Base-by-base conservation (phyloP, 1,140 invertebrate genomes). In the Galendromus occidentalis region DNA sequence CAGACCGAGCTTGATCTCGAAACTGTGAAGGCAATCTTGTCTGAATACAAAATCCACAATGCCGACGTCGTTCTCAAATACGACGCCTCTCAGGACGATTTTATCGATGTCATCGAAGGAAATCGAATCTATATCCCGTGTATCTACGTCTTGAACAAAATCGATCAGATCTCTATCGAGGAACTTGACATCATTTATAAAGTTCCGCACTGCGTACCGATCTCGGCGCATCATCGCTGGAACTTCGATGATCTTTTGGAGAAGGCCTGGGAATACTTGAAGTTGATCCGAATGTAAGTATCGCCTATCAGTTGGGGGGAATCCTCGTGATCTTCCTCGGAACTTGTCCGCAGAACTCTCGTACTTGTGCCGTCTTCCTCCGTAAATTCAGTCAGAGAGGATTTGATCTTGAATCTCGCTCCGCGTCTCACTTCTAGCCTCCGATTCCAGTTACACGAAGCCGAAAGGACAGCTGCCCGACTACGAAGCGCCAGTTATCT, bases 211-310 rank as follows among this genome's bases (percentile, higher is more conserved):
- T 95, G 91, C 75, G 93, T 99, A 14, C 96, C 96, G 0, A 97
- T 99, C 69, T 98, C 94, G 65, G 96, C 96, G 65, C 95, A 99
- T 81, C 94, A 99, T 75, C 91, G 90, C 73, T 99, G 96, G 96
- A 99, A 99, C 75, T 99, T 98, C 78, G 96, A 99, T 78, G 95
- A 98, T 77, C 77, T 99, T 59, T 76, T 99, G 17, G 94, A 99
- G 75, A 95, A 92, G 76, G 96, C 98, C 86, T 99, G 96, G 96
- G 86, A 93, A 68, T 99, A 99, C 75, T 77, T 99, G 17, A 86
- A 87, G 74, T 80, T 99, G 7, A 85, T 95, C 45, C 81, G 96
- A 79, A 95, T 99, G 86, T 94, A 82, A 81, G 81, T 79, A 65
- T 42, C 42, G 33, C 28, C 63, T 68, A 20, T 9, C 25, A n/a